Percentiles rank a stretch among this genome's conserved stretches.
These are phyloP conservation scores for Larimichthys crocea DNA, from an alignment of 2,113 vertebrate species.

Conservation along the genomic window DNA sequence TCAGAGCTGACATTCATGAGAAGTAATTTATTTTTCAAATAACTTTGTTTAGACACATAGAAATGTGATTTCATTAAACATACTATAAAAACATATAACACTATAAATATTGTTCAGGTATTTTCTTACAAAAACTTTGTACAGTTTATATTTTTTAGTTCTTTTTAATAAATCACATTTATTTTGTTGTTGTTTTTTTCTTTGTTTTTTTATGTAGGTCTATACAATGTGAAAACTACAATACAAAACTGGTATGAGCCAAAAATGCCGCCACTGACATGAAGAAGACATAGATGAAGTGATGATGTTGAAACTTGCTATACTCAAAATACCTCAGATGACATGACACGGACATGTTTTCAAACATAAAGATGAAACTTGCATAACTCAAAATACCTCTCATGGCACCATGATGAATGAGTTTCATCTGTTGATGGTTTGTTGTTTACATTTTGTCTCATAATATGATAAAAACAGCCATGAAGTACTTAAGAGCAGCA, in stretches of 20 bases:
- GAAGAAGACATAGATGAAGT: conserved; percentile 48
- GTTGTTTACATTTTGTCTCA: conserved; percentile 42
- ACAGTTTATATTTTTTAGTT: conserved; percentile 75
- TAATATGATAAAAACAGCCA: conserved; percentile 52
- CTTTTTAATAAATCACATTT: conserved; percentile 77
- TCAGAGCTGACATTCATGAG: conserved; percentile 75
- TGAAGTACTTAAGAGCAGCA: conserved; percentile 68
- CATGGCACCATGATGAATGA: conserved; percentile 59
- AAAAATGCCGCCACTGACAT: conserved; percentile 62
- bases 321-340: conserved; percentile 34
- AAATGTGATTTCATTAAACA: conserved; percentile 80
- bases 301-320: conserved; percentile 41
- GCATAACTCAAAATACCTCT: conserved; percentile 58
- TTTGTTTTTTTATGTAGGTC: conserved; percentile 52
- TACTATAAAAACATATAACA: conserved; percentile 81
- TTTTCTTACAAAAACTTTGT: conserved; percentile 81
- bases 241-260: conserved; percentile 75
- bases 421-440: conserved; percentile 26
- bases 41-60: conserved; percentile 76
- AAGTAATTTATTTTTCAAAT: conserved; percentile 74
- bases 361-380: conserved; percentile 51
- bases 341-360: conserved; percentile 29
- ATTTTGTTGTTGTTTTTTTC: conserved; percentile 41
- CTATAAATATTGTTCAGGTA: conserved; percentile 82
- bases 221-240: conserved; percentile 74